A percentile compares a stretch with the other conserved stretches of the same genome.
These are phyloP conservation scores for roundworm (Caenorhabditis elegans) DNA, from an alignment of 1,140 invertebrate genomes.

Conservation along the genomic window WBcel235 BX284606.5:5530501-5531000, in stretches of 20 bases:
- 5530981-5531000: neutral
- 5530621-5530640: constrained; percentile 13
- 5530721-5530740: constrained; percentile 62
- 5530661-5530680: constrained; percentile 17
- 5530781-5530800: constrained; percentile 30
- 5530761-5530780: constrained; percentile 61
- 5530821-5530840: constrained; percentile 30
- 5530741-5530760: constrained; percentile 59
- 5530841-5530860: constrained; percentile 22
- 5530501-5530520: constrained; percentile 13
- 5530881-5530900: constrained; percentile 41
- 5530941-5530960: constrained; percentile 26
- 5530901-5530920: neutral
- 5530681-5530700: constrained; percentile 47
- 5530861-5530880: neutral
- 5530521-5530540: constrained; percentile 8
- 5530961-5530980: constrained; percentile 2
- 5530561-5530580: constrained; percentile 15
- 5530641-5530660: constrained; percentile 3
- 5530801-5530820: constrained; percentile 14
- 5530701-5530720: constrained; percentile 51
- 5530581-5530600: constrained; percentile 1
- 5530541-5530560: constrained; percentile 8
- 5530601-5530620: neutral
- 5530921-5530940: constrained; percentile 1